Evolutionary conservation across 2,797 vertebrate species (phyloP).

Genomic region (Sebastes paucispinis): DNA sequence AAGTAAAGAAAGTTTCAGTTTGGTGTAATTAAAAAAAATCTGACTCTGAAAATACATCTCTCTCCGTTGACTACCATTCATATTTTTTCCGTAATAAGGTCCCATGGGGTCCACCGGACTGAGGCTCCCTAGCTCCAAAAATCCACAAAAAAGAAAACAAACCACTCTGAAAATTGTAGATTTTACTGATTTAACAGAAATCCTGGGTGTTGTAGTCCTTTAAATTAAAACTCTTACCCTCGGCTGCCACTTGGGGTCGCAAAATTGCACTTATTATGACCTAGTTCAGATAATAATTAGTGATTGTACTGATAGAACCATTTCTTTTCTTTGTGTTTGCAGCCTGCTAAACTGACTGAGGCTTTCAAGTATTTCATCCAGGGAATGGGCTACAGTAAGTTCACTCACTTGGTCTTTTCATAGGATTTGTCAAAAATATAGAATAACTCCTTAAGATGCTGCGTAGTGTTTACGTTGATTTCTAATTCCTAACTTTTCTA

Average conservation of each 20-base stretch:
- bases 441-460: background rate
- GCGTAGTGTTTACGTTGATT: background rate
- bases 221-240: background rate
- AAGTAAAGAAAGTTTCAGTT: no score
- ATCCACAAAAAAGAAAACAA: background rate
- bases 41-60: rapidly evolving
- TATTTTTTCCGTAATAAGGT: no score
- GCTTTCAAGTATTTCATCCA: constrained; percentile 99
- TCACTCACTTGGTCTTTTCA: background rate
- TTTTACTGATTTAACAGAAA: background rate
- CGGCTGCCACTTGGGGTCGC: background rate
- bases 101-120: no score
- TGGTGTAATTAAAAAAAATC: no score
- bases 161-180: background rate
- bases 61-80: no score
- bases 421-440: background rate
- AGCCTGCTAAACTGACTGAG: constrained; percentile 97
- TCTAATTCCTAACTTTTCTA: background rate
- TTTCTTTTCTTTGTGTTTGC: constrained; percentile 36
- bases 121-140: no score
- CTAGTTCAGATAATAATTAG: background rate
- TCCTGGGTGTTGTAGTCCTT: background rate
- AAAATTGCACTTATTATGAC: background rate
- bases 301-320: background rate
- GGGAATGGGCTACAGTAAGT: constrained; percentile 99